Conservation (phyloP, 2,797 vertebrate species). For the Setipinna tenuifilis region DNA sequence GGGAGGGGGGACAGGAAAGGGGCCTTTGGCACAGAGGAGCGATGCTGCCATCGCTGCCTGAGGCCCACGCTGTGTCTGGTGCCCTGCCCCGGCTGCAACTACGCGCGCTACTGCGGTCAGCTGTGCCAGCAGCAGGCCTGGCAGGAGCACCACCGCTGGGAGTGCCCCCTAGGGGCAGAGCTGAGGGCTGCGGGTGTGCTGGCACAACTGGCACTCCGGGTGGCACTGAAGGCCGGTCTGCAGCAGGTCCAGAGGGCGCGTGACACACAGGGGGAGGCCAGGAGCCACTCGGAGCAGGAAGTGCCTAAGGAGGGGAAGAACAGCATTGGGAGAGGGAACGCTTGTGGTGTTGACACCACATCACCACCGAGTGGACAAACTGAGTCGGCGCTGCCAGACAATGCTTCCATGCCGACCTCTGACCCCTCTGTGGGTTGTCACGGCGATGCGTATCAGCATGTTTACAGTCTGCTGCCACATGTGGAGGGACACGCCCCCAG, state of each 20-base stretch:
- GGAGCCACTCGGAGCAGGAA: background rate
- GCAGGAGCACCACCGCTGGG: constrained; percentile 82
- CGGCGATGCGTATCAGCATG: constrained; percentile 77
- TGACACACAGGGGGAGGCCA: constrained; percentile 28
- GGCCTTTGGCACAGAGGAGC: constrained; percentile 69
- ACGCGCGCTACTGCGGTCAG: constrained; percentile 84
- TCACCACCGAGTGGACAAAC: background rate
- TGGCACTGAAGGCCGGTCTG: constrained; percentile 80
- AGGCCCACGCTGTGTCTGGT: constrained; percentile 68
- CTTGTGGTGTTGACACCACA: background rate
- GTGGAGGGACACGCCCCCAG: constrained; percentile 72
- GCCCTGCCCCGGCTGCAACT: constrained; percentile 86
- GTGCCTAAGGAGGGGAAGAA: background rate
- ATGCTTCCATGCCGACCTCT: constrained; percentile 37
- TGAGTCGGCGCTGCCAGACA: background rate
- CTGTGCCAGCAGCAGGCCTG: constrained; percentile 81
- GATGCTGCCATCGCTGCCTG: constrained; percentile 88
- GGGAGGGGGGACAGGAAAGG: constrained; percentile 14
- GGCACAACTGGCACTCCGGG: constrained; percentile 85
- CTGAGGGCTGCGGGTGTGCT: constrained; percentile 82
- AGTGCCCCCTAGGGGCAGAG: constrained; percentile 81
- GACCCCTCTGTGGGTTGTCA: constrained; percentile 57
- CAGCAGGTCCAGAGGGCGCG: constrained; percentile 65
- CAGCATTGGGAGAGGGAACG: background rate
- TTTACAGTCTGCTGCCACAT: constrained; percentile 86